A percentile compares a stretch with the other conserved stretches of the same genome.
Evolutionary conservation across 2,113 vertebrate species (phyloP).

Genomic region (Mormoops blainvillei): DNA sequence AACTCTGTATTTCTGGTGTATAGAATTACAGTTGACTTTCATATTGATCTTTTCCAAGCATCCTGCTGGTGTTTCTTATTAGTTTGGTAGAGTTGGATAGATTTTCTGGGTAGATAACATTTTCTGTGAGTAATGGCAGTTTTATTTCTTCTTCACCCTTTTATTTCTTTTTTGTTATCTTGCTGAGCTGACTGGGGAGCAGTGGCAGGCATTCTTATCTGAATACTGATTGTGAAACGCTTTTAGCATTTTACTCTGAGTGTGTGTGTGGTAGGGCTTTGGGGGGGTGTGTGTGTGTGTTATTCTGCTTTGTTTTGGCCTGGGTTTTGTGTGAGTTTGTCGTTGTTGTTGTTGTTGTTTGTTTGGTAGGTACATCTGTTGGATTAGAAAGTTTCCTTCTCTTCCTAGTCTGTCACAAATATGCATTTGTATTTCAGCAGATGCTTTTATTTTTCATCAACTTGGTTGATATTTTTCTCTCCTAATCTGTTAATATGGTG

Average conservation of each 20-base stretch:
- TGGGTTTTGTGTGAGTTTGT: background rate
- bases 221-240: background rate
- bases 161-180: background rate
- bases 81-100: background rate
- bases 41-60: background rate
- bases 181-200: background rate
- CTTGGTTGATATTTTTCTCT: background rate
- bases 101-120: background rate
- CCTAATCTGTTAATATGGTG: background rate
- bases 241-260: background rate
- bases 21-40: background rate
- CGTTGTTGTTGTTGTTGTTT: background rate
- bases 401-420: background rate
- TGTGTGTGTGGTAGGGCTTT: background rate
- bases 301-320: background rate
- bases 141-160: background rate
- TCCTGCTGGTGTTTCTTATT: background rate
- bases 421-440: background rate
- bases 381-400: background rate
- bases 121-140: background rate
- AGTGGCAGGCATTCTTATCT: background rate
- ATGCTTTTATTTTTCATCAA: background rate
- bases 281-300: too few relatives aligned
- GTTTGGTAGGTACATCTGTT: background rate
- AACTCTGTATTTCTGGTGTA: background rate